A percentile compares a stretch with the other conserved stretches of the same genome.
Evolutionary conservation across 92 coral and sea anemone genomes (phyloP).

Genomic region (Epizoanthus fatuus): DNA sequence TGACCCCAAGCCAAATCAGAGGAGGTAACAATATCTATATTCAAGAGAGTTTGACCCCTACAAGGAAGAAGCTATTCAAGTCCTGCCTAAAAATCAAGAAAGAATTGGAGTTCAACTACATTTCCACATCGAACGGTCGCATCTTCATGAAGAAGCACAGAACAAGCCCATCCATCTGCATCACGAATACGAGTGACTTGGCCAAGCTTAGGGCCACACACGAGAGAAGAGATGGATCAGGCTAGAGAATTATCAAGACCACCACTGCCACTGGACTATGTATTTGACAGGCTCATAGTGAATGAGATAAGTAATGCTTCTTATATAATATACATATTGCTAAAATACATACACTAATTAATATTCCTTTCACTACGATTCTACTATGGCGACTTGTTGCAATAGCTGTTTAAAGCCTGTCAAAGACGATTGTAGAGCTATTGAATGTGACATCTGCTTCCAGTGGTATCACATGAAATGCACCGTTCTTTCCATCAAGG

Average conservation of each 20-base stretch:
- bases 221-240: not conserved
- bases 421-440: no score
- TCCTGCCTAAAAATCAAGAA: constrained; percentile 7
- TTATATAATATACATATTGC: no score
- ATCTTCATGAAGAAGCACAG: constrained; percentile 28
- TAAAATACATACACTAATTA: no score
- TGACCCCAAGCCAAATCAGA: no score
- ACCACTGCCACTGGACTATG: not conserved
- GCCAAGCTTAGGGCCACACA: not conserved
- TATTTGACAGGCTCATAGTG: no score
- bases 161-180: constrained; percentile 26
- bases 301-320: no score
- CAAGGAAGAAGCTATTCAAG: constrained; percentile 14
- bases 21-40: not conserved
- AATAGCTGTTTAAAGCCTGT: no score
- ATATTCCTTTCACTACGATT: no score
- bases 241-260: not conserved
- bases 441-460: no score
- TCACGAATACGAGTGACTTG: constrained; percentile 8
- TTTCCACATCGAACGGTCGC: constrained; percentile 38
- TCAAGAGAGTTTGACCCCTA: not conserved
- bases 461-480: no score
- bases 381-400: no score
- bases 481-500: no score
- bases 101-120: constrained; percentile 21